These are phyloP conservation scores for Zoroaster sp. DNA, from an alignment of 53 echinoderm and acorn worm species.

Conservation along the genomic window DNA sequence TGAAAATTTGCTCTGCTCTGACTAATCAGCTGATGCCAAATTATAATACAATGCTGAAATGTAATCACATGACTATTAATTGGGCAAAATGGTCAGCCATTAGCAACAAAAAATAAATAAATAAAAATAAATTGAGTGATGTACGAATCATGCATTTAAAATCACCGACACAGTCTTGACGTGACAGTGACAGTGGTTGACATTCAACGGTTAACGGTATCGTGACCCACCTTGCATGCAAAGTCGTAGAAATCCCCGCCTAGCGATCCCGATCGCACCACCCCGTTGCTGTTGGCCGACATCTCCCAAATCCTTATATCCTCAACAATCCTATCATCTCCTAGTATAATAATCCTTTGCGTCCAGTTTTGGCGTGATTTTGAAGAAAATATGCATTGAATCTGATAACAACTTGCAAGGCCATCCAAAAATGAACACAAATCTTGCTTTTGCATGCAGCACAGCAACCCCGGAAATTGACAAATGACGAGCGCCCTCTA, in stretches of 20 bases:
- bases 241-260: slow-evolving; percentile 96
- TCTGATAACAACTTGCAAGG: not conserved
- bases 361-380: slow-evolving; percentile 38
- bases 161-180: too few species aligned
- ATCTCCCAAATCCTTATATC: slow-evolving; percentile 32
- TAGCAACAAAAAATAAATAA: too few species aligned
- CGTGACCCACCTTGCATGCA: slow-evolving; percentile 93
- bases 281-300: slow-evolving; percentile 86
- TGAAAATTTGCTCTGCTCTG: too few species aligned
- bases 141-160: too few species aligned
- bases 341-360: slow-evolving; percentile 40
- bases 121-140: too few species aligned
- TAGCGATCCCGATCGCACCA: slow-evolving; percentile 89
- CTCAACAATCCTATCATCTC: slow-evolving; percentile 51
- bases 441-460: not conserved
- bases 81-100: too few species aligned
- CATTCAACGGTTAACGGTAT: too few species aligned
- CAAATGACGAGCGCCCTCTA: slow-evolving; percentile 35
- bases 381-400: slow-evolving; percentile 47
- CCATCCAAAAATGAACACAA: not conserved
- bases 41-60: too few species aligned
- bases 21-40: too few species aligned
- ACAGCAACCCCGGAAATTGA: not conserved
- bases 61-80: too few species aligned
- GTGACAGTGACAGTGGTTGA: too few species aligned